Evolutionary conservation across 2,888 invertebrate species (phyloP).

Genomic region (Esperia sulphurella): DNA sequence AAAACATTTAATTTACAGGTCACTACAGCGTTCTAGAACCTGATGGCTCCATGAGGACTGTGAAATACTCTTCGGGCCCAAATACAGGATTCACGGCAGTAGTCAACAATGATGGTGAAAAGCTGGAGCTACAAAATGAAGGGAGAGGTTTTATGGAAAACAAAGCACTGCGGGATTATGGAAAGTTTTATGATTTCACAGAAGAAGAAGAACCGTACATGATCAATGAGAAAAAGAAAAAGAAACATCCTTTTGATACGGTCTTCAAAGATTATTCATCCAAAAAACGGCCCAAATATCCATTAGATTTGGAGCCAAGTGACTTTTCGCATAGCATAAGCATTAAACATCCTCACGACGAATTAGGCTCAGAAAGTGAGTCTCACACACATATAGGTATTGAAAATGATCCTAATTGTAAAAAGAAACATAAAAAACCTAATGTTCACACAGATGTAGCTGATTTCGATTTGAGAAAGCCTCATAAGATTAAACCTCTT

Average conservation of each 20-base stretch:
- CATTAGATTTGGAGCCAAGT: constrained; percentile 54
- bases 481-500: constrained; percentile 30
- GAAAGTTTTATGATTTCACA: constrained; percentile 52
- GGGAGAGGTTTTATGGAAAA: constrained; percentile 40
- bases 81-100: constrained; percentile 78
- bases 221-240: constrained; percentile 38
- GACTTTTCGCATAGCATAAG: constrained; percentile 63
- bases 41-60: constrained; percentile 81
- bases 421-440: constrained; percentile 54
- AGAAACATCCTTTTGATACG: constrained; percentile 44
- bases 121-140: constrained; percentile 15
- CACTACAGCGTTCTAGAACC: constrained; percentile 84
- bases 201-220: constrained; percentile 49
- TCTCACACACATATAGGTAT: constrained; percentile 58
- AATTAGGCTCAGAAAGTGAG: constrained; percentile 36
- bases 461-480: constrained; percentile 47
- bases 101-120: constrained; percentile 71
- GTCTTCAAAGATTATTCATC: constrained; percentile 42
- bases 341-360: constrained; percentile 60
- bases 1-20: constrained; percentile 48
- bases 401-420: constrained; percentile 59
- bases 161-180: constrained; percentile 58
- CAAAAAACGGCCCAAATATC: constrained; percentile 49
- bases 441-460: constrained; percentile 42
- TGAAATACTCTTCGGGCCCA: constrained; percentile 80